phyloP scores from a whole-genome alignment of 1,140 invertebrate species.

The Drosophila athabasca region DNA sequence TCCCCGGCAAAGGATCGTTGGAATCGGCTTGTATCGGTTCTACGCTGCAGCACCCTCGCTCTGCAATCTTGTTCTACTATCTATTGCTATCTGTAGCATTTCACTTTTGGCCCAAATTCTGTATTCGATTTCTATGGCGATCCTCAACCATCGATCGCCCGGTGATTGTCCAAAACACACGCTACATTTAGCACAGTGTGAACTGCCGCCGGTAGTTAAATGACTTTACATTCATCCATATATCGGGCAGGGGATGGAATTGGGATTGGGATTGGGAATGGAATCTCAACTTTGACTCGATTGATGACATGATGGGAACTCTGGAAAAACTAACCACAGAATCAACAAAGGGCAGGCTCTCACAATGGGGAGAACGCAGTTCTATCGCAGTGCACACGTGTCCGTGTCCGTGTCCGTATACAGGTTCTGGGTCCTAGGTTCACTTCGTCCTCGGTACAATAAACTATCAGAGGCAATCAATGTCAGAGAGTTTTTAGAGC shows the following conservation, averaged over 20 bases:
- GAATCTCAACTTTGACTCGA: constrained; percentile 59
- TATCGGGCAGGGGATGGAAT: background rate
- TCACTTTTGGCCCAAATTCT: constrained; percentile 16
- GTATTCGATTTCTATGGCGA: constrained; percentile 27
- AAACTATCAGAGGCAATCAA: constrained; percentile 74
- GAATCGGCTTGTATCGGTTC: background rate
- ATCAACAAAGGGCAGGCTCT: constrained; percentile 46
- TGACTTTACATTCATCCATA: constrained; percentile 51
- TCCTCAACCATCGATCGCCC: constrained; percentile 5
- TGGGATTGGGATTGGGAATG: background rate
- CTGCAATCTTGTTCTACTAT: constrained; percentile 4
- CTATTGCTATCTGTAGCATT: constrained; percentile 27
- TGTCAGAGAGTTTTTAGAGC: constrained; percentile 67
- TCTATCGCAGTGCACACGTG: constrained; percentile 45
- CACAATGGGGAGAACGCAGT: constrained; percentile 50
- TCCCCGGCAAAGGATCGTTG: background rate
- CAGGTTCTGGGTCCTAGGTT: constrained; percentile 1
- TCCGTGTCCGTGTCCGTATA: constrained; percentile 33
- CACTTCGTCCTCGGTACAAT: constrained; percentile 31
- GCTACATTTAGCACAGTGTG: constrained; percentile 75
- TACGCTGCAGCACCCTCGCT: constrained; percentile 2
- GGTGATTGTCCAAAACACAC: constrained; percentile 36
- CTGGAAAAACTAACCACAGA: constrained; percentile 68
- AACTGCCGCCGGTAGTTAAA: constrained; percentile 65
- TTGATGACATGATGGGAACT: constrained; percentile 65